Evolutionary conservation across 2,797 vertebrate genomes (phyloP).

Genomic region (Rhodeus uyekii): DNA sequence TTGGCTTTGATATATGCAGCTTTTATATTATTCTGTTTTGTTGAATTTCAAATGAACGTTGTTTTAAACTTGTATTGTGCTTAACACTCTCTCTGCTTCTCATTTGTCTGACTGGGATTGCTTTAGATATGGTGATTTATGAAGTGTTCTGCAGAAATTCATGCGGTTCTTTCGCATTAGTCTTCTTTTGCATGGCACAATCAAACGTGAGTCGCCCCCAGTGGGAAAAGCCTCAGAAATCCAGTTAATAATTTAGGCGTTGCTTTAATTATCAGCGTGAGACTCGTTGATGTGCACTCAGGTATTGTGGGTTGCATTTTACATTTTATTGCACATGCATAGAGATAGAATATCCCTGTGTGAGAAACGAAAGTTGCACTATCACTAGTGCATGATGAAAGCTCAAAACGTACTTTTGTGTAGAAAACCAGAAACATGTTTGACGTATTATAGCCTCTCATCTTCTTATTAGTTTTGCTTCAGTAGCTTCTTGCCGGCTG

Average conservation of each 20-base stretch:
- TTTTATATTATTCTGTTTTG: constrained; percentile 17
- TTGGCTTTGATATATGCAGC: constrained; percentile 19
- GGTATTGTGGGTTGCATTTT: background rate
- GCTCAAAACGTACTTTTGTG: background rate
- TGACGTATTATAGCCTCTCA: constrained; percentile 16
- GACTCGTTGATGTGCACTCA: constrained; percentile 25
- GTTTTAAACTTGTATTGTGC: constrained; percentile 10
- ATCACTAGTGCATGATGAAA: background rate
- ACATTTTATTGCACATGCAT: background rate
- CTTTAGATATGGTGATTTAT: constrained; percentile 29
- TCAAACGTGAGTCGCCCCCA: background rate
- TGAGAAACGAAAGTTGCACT: background rate
- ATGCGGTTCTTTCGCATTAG: constrained; percentile 20
- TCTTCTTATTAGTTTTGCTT: constrained; percentile 14
- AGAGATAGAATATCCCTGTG: constrained; percentile 2
- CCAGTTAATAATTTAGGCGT: constrained; percentile 38
- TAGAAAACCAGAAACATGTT: constrained; percentile 15
- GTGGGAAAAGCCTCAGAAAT: background rate
- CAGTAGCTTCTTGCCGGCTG: background rate
- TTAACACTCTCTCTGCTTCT: constrained; percentile 7
- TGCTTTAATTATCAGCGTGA: constrained; percentile 44
- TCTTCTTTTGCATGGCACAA: background rate
- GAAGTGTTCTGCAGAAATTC: background rate
- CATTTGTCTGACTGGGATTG: constrained; percentile 23
- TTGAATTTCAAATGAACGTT: constrained; percentile 25